A percentile compares a stretch with the other conserved stretches of the same genome.
These are phyloP conservation scores for Panurus biarmicus DNA, from an alignment of 2,113 vertebrate genomes.

Conservation along the genomic window DNA sequence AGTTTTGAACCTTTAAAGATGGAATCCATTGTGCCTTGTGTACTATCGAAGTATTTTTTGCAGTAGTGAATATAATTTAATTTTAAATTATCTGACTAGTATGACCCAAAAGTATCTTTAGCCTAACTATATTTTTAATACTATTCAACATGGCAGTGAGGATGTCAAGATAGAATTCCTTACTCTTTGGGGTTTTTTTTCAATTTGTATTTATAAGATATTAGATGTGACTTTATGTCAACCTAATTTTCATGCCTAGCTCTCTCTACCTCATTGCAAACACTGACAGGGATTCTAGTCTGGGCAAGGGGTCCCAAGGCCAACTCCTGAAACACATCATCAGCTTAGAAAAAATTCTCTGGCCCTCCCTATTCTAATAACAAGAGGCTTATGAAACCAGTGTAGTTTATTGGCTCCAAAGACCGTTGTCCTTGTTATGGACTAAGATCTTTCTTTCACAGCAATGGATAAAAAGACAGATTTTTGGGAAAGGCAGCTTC, in stretches of 20 bases:
- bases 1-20: background rate
- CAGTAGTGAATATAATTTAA: background rate
- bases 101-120: background rate
- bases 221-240: background rate
- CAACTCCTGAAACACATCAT: background rate
- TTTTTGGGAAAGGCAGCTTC: slow-evolving; percentile 78
- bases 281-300: background rate
- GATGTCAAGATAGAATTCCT: background rate
- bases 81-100: background rate
- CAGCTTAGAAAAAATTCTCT: background rate
- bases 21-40: background rate
- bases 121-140: background rate
- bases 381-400: background rate
- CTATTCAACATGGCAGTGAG: background rate
- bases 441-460: slow-evolving; percentile 56
- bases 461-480: slow-evolving; percentile 88
- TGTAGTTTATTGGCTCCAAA: background rate
- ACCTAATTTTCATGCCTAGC: background rate
- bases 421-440: background rate
- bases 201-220: background rate
- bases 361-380: background rate
- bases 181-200: background rate
- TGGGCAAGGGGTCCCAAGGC: background rate
- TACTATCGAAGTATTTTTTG: background rate
- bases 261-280: background rate